Base-by-base conservation (phyloP, 2,888 invertebrate species). In the Andrena marginata region DNA sequence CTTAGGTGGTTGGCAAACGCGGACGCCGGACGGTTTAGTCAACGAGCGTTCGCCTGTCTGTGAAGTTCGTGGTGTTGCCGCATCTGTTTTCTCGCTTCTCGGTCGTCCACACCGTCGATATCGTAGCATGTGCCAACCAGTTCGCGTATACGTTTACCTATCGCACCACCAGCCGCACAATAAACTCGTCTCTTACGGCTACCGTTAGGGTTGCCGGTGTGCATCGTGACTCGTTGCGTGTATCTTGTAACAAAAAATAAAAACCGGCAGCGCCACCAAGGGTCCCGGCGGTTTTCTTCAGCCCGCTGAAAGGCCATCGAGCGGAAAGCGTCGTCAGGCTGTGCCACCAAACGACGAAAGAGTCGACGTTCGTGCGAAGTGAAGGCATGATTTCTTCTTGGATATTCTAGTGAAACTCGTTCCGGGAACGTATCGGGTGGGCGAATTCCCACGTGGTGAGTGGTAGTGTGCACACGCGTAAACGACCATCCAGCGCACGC, bases 51-150 rank as follows among this genome's bases (percentile, higher is more conserved):
- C 77, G 80, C 48, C 67, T 51, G 29, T 23, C 33, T 33, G 82
- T 10, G n/a, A 16, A 2, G 64, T n/a, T 73, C 16, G 64, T 65
- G n/a, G 54, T n/a, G 56, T 54, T 74, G 13, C 26, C 59, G 7
- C 7, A n/a, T 13, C 20, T 59, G 3, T 42, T 7, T 8, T 8
- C 2, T 67, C n/a, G 49, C 56, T 75, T 74, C 68, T 70, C 59
- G 63, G 62, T 65, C 23, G 26, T 82, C 80, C 80, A 82, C 79
- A 80, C 77, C 77, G 85, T 72, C 75, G 85, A 78, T 77, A 85
- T 87, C 89, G 78, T 91, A 93, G 93, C 92, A 93, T 93, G 94
- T 92, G 93, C 93, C 90, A 91, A 90, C 88, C 89, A 91, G 91
- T 91, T 82, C 89, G 86, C 91, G 89, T 89, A 87, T 79, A 90